A percentile compares a stretch with the other conserved stretches of the same genome.
phyloP scores from a whole-genome alignment of 1,140 invertebrate species.

The Pristionchus pacificus region DNA sequence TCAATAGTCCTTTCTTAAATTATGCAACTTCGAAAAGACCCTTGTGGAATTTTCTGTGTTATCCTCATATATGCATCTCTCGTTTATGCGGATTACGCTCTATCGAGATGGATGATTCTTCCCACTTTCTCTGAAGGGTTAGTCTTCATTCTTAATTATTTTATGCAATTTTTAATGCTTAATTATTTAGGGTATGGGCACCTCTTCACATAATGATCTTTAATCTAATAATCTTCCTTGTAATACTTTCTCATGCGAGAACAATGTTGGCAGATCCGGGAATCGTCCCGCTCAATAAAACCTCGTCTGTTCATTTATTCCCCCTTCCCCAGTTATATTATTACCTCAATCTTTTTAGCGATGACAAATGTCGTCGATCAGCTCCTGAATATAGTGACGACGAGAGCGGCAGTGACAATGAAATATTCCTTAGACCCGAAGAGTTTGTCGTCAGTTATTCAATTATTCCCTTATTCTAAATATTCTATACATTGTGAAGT shows the following conservation, averaged over 20 bases:
- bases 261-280: conserved; percentile 84
- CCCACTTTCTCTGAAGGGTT: conserved; percentile 77
- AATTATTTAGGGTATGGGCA: conserved; percentile 74
- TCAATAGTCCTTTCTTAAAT: background rate
- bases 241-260: conserved; percentile 73
- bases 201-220: conserved; percentile 76
- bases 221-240: conserved; percentile 74
- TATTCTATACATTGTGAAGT: background rate
- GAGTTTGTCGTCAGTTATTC: background rate
- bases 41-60: conserved; percentile 81
- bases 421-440: conserved; percentile 6
- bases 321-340: background rate
- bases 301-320: conserved; percentile 61
- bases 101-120: conserved; percentile 77
- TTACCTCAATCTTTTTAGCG: conserved; percentile 19
- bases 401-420: conserved; percentile 13
- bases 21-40: conserved; percentile 69
- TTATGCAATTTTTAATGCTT: conserved; percentile 17
- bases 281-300: conserved; percentile 76
- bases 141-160: conserved; percentile 3
- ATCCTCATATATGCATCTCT: conserved; percentile 77
- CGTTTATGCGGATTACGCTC: conserved; percentile 84
- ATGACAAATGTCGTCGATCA: conserved; percentile 14
- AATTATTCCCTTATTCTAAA: background rate
- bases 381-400: conserved; percentile 4